Evolutionary conservation across 1,140 invertebrate species (phyloP).

Genomic region (Liolophura sinensis): DNA sequence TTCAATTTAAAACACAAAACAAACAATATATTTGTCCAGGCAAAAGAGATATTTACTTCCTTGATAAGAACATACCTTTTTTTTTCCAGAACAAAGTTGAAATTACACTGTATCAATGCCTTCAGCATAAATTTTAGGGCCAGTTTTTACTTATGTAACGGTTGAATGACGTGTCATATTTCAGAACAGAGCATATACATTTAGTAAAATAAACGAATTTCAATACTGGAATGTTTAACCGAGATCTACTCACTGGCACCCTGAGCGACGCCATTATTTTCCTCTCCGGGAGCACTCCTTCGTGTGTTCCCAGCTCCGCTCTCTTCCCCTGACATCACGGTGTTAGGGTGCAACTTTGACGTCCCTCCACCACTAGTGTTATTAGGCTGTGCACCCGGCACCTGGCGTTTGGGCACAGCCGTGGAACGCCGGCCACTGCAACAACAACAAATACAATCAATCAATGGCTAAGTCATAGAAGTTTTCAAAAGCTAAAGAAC

Average conservation of each 20-base stretch:
- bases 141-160: neutral
- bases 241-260: neutral
- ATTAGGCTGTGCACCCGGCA: conserved; percentile 18
- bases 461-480: too few species aligned
- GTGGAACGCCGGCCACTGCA: conserved; percentile 66
- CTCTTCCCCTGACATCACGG: conserved; percentile 27
- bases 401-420: conserved; percentile 61
- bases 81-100: neutral
- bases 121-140: too few species aligned
- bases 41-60: conserved; percentile 9
- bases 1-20: conserved; percentile 9
- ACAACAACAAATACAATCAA: conserved; percentile 19
- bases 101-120: neutral
- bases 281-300: neutral
- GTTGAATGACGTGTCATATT: too few species aligned
- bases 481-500: too few species aligned
- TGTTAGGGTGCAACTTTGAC: conserved; percentile 24
- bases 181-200: too few species aligned
- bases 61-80: neutral
- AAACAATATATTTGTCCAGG: too few species aligned
- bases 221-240: too few species aligned
- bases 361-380: conserved; percentile 16
- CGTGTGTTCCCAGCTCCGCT: neutral
- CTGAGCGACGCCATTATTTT: neutral
- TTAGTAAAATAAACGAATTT: too few species aligned